These are phyloP conservation scores for Andricus grossulariae DNA, from an alignment of 1,140 invertebrate genomes.

Conservation along the genomic window DNA sequence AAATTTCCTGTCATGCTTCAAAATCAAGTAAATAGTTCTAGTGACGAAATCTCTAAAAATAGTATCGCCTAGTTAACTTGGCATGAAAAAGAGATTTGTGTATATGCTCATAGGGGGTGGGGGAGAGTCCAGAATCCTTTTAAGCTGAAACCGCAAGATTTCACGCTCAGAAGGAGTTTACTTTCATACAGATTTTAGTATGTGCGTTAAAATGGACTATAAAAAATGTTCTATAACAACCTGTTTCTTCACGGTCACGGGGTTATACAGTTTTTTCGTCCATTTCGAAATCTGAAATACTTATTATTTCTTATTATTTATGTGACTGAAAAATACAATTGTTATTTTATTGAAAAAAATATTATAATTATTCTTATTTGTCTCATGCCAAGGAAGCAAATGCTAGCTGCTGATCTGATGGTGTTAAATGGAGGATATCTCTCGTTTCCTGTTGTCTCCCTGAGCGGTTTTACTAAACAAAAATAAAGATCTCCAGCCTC, in stretches of 20 bases:
- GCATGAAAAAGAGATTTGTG: slow-evolving; percentile 16
- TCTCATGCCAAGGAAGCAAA: slow-evolving; percentile 2
- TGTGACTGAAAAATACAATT: neutral
- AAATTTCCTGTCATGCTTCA: too few relatives aligned
- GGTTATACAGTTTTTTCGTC: neutral
- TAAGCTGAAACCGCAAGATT: slow-evolving; percentile 38
- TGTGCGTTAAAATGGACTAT: slow-evolving; percentile 34
- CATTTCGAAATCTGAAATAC: neutral
- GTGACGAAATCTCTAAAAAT: slow-evolving; percentile 11
- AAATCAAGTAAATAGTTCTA: neutral
- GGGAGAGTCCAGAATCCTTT: slow-evolving; percentile 32
- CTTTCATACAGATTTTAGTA: slow-evolving; percentile 29
- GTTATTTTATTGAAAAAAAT: neutral
- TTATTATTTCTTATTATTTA: neutral
- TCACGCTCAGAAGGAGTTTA: slow-evolving; percentile 17
- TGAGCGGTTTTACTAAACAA: slow-evolving; percentile 7
- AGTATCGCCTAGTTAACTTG: neutral
- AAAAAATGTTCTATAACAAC: slow-evolving; percentile 20
- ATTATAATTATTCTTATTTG: neutral
- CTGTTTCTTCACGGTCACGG: slow-evolving; percentile 6
- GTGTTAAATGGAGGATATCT: slow-evolving; percentile 19
- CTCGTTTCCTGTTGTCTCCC: slow-evolving; percentile 30
- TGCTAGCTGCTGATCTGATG: neutral
- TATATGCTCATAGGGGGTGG: neutral
- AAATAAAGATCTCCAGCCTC: slow-evolving; percentile 3